phyloP scores from a whole-genome alignment of 2,797 vertebrate genomes.

The Mycteria americana region DNA sequence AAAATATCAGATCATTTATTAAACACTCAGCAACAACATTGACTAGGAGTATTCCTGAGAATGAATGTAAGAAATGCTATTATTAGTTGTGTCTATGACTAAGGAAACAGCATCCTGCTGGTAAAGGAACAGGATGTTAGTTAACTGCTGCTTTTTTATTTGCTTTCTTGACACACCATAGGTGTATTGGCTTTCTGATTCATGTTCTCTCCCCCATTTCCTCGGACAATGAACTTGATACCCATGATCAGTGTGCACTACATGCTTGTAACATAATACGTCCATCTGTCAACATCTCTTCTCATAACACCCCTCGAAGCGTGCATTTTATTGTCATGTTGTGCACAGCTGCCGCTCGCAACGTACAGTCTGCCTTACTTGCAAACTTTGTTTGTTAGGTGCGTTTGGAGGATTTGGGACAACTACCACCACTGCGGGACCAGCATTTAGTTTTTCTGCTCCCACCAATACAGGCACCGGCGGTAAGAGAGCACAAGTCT shows the following conservation, averaged over 20 bases:
- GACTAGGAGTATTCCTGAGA: neutral
- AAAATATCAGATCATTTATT: neutral
- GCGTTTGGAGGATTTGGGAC: conserved; percentile 92
- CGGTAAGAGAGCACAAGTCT: conserved; percentile 62
- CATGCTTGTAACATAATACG: neutral
- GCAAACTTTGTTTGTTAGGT: conserved; percentile 72
- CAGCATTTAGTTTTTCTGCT: conserved; percentile 88
- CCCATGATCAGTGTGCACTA: neutral
- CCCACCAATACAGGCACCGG: conserved; percentile 83
- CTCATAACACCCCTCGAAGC: neutral
- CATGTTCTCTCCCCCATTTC: neutral
- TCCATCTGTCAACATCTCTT: conserved; percentile 17
- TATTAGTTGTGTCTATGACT: neutral
- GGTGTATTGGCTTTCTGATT: neutral
- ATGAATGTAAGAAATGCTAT: neutral
- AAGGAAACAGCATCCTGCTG: neutral
- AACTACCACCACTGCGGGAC: conserved; percentile 80
- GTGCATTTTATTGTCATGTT: neutral
- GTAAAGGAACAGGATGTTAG: neutral
- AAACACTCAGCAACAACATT: neutral
- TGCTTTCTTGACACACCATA: neutral
- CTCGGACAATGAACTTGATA: fast-evolving
- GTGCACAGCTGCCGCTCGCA: fast-evolving
- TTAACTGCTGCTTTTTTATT: neutral
- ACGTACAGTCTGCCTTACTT: neutral